Evolutionary conservation across 2,888 invertebrate genomes (phyloP), one percentile per base, ranked within the genome.

Genomic region (Drosophila barbarae): DNA sequence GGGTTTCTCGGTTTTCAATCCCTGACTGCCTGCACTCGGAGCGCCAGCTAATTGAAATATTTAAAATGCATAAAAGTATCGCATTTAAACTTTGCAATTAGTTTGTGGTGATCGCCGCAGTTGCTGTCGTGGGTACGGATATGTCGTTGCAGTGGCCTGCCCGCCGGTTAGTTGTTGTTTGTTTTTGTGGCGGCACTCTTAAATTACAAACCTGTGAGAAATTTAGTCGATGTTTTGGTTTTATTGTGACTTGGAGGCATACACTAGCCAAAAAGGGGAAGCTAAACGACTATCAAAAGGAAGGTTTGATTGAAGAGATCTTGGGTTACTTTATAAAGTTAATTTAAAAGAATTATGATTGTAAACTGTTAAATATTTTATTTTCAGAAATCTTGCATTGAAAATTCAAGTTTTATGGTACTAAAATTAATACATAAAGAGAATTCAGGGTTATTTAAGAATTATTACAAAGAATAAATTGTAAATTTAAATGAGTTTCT

Each of bases 1-100:
- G 26, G 26, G n/a, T 30, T 42, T 42, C 30, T 47, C 46, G 36
- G 59, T 23, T 52, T 65, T 39, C 65, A 52, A 34, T 35, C 41
- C 21, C 13, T 9, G 59, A 10, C 38, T 61, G 46, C 47, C 42
- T 49, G 56, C 63, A 51, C 41, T 55, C 58, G 36, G 35, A 42
- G 41, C 46, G 49, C 10, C 55, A 72, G 58, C 84, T 84, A 84
- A 82, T 82, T 82, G 82, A 85, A 85, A 84, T 84, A 82, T 82
- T 76, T 73, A 61, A 72, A 71, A 46, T 51, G 76, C 71, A 69
- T 79, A 70, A 68, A 72, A 79, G 74, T 76, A 79, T 79, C 77
- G 66, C 71, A 77, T 73, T 83, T 80, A 73, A 69, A 71, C 66
- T 70, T 69, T 72, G 72, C 71, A 73, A 73, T 73, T 73, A 73